phyloP scores from a whole-genome alignment of 2,113 vertebrate species.

The Pica pica region DNA sequence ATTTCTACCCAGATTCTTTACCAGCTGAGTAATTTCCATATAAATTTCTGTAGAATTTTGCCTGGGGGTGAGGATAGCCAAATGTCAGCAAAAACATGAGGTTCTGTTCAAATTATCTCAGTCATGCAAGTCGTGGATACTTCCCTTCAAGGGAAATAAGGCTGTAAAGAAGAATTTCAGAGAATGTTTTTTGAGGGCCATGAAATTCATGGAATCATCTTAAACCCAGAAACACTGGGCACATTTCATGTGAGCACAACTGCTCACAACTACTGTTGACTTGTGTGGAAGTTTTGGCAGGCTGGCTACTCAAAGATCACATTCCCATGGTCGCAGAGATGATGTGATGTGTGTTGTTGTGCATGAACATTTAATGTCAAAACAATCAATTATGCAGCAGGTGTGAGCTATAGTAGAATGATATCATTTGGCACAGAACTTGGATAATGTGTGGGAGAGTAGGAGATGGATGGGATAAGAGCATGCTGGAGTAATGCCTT shows the following conservation, averaged over 20 bases:
- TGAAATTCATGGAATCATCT: not conserved
- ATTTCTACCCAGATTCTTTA: not conserved
- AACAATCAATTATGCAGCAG: conserved; percentile 27
- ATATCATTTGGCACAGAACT: not conserved
- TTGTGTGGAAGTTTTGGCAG: not conserved
- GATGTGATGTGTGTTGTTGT: not conserved
- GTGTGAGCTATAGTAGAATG: not conserved
- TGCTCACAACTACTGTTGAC: not conserved
- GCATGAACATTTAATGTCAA: conserved; percentile 29
- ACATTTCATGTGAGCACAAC: not conserved
- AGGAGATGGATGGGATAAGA: not conserved
- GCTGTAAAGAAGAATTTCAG: not conserved
- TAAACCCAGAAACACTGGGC: not conserved
- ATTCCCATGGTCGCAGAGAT: not conserved
- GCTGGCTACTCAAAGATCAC: not conserved
- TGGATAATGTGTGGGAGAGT: not conserved
- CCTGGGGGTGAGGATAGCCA: not conserved
- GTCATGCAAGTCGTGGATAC: not conserved
- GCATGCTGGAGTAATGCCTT: not conserved
- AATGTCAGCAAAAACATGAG: not conserved
- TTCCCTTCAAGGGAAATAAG: not conserved
- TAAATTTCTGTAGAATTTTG: not conserved
- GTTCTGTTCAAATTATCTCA: not conserved
- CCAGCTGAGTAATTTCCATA: not conserved
- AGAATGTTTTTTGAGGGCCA: not conserved